Base-by-base conservation (phyloP, 2,797 vertebrate species). In the Pygocentrus nattereri region DNA sequence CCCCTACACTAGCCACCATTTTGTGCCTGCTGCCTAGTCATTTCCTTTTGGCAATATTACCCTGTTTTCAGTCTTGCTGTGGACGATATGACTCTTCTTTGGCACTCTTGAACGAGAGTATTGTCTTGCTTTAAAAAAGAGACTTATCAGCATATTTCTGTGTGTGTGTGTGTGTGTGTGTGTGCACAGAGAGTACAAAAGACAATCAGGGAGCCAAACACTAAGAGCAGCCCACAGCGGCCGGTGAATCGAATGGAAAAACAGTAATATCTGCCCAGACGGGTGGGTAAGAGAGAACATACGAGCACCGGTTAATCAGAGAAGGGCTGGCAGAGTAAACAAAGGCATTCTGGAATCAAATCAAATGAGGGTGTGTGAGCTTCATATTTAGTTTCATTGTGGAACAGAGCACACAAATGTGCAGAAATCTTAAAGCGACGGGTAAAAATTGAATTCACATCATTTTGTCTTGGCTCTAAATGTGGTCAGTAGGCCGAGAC, bases 121-220 rank as follows among this genome's bases (percentile, higher is more conserved):
- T 88, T 87, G 84, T 87, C 76, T 71, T 64, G 19, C 72, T 71
- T 76, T 44, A 12, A 50, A 65, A 61, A 79, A 72, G 10, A 76
- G 61, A 79, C 67, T 77, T 85, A 87, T 86, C 79, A 76, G 84
- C 76, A 74, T 77, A 81, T 82, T 85, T 84, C 52, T 64, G 34
- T 84, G 79, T 81, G 25, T 52, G 65, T 85, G 78, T 82, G 77
- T 64, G 34, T 84, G 79, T 81, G 25, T 52, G 65, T 85, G 78
- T 82, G 77, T 44, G 30, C 23, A 16, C 4, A 30, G 30, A 58
- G 81, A 86, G 80, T 81, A 87, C 79, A 80, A 44, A 30, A 82
- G 85, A 86, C 58, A 81, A 84, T 89, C 84, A 88, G 19, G 54
- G 52, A 85, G 31, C 50, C 65, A 67, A 38, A 72, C 68, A 82